Evolutionary conservation across 2,888 invertebrate species (phyloP).

Genomic region (Sacculina carcini): DNA sequence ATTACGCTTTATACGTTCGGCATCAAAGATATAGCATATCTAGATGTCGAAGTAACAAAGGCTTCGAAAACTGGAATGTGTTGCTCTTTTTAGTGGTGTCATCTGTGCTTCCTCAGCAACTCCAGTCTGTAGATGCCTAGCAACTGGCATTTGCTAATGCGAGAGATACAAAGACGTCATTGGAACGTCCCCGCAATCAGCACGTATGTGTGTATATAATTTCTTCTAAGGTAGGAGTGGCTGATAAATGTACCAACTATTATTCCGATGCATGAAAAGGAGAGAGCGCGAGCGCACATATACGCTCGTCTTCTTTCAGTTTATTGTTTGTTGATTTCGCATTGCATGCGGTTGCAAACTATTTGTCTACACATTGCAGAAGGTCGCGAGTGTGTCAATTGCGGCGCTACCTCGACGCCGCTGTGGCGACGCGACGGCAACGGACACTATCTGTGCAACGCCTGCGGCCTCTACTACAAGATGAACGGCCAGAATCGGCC

Average conservation of each 20-base stretch:
- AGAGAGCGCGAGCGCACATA: background rate
- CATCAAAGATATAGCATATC: too few relatives aligned
- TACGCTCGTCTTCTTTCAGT: background rate
- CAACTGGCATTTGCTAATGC: too few relatives aligned
- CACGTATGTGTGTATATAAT: background rate
- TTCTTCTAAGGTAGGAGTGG: background rate
- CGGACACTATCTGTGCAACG: slow-evolving; percentile 83
- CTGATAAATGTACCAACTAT: background rate
- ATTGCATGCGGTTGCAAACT: background rate
- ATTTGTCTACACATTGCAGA: slow-evolving; percentile 29
- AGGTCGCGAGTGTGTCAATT: slow-evolving; percentile 95
- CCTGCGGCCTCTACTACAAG: slow-evolving; percentile 98
- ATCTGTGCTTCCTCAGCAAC: too few relatives aligned
- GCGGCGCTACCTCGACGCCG: slow-evolving; percentile 93
- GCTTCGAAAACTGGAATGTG: too few relatives aligned
- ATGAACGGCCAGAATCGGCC: slow-evolving; percentile 99
- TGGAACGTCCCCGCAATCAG: too few relatives aligned
- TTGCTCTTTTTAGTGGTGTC: too few relatives aligned
- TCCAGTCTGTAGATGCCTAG: too few relatives aligned
- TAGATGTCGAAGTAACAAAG: too few relatives aligned
- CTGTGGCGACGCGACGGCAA: slow-evolving; percentile 96
- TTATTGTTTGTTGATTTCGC: background rate
- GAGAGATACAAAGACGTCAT: too few relatives aligned
- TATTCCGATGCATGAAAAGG: background rate
- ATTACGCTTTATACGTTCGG: too few relatives aligned